These are phyloP conservation scores for Ptilorrhoa leucosticta DNA, from an alignment of 2,113 vertebrate species.

Conservation along the genomic window DNA sequence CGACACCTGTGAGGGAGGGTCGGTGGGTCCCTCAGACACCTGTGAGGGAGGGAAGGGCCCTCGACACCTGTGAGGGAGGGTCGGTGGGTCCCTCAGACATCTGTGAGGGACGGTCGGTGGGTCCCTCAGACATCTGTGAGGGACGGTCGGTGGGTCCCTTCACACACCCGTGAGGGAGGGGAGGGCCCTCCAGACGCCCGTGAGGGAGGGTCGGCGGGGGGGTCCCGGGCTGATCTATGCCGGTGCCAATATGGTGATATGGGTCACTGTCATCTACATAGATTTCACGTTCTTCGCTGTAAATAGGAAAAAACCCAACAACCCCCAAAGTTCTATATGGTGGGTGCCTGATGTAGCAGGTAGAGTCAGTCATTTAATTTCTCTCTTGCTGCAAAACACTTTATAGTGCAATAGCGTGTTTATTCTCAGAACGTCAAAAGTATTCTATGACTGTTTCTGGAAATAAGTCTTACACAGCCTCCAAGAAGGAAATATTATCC, in stretches of 20 bases:
- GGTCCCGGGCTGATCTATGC: slow-evolving; percentile 79
- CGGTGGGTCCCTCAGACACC: background rate
- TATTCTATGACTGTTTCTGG: background rate
- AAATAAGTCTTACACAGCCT: background rate
- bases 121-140: background rate
- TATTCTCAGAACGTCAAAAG: background rate
- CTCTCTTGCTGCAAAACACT: background rate
- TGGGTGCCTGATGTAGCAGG: fast-evolving
- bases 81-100: background rate
- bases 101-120: no score
- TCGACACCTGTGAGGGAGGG: background rate
- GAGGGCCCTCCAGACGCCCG: background rate
- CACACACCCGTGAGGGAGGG: no score
- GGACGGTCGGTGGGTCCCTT: background rate
- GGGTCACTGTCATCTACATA: slow-evolving; percentile 86
- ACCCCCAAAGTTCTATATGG: fast-evolving
- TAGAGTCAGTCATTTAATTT: background rate
- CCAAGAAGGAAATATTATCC: background rate
- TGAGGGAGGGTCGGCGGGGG: no score
- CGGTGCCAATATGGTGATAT: slow-evolving; percentile 83
- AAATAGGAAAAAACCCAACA: fast-evolving
- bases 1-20: no score
- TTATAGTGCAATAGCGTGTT: background rate
- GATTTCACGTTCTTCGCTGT: slow-evolving; percentile 83
- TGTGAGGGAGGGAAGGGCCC: background rate